Base-by-base conservation (phyloP, 2,888 invertebrate genomes). In the Chymomyza amoena region DNA sequence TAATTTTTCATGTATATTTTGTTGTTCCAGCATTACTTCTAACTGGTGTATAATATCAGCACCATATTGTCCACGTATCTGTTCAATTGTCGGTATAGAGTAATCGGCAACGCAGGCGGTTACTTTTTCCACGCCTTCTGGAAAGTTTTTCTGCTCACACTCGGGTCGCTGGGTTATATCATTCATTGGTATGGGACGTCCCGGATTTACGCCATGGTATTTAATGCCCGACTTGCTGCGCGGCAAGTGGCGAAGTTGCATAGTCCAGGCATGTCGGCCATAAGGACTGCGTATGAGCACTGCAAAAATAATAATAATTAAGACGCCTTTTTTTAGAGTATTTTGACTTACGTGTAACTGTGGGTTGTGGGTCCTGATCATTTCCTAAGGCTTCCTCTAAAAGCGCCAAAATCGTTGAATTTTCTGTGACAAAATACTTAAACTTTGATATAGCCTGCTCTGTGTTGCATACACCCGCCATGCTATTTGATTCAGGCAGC, bases 181-280 rank as follows among this genome's bases (percentile, higher is more conserved):
- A 75, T 94, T 94, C 93, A 96, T 94, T 0, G 96, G 96, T 57
- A 96, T 93, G 1, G 97, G 97, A 62, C 97, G 92, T 79, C 94
- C 95, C 0, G 93, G 93, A 77, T 94, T 93, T 54, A 93, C 93
- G 6, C 91, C 91, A 73, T 92, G 90, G 68, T 91, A 91, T 87
- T 95, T 94, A 0, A 93, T 93, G 10, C 96, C 95, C 4, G 94
- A 95, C 85, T 96, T 96, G 88, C 96, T 95, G 52, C 98, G 94
- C 0, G 98, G 97, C 70, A 97, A 93, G 90, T 98, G 98, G 52
- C 98, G 94, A 66, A 97, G 92, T 88, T 96, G 95, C 94, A 97
- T 94, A 9, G 96, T 96, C 99, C 99, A 99, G 20, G 97, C 97
- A 92, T 97, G 97, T 6, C 98, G 95, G 0, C 98, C 98, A 93